phyloP scores from a whole-genome alignment of 2,113 vertebrate genomes.

The Lathamus discolor region DNA sequence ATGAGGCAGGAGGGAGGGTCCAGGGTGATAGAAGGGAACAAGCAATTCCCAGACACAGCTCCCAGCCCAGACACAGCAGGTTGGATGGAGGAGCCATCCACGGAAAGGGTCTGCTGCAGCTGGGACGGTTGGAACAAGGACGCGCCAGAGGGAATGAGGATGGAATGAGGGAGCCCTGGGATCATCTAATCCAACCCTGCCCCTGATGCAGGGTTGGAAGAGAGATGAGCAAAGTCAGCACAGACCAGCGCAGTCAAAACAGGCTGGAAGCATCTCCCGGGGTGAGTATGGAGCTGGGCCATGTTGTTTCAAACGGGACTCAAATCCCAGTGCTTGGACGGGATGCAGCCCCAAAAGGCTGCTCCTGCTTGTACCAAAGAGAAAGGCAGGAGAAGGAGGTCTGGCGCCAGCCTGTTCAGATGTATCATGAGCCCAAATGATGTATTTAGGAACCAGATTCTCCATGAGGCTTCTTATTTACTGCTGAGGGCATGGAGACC shows the following conservation, averaged over 20 bases:
- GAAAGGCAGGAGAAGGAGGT: neutral
- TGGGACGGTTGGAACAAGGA: neutral
- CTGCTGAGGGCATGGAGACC: neutral
- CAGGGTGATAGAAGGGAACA: neutral
- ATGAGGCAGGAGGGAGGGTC: neutral
- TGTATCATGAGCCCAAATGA: neutral
- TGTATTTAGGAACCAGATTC: too few relatives aligned
- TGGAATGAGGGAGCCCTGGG: neutral
- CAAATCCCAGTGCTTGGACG: neutral
- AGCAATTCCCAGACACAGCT: neutral
- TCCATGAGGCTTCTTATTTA: neutral
- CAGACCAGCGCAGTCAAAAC: neutral
- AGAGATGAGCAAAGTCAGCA: neutral
- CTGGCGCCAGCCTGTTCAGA: neutral
- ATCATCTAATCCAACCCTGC: neutral
- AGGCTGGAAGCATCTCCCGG: neutral
- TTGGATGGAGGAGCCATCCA: neutral
- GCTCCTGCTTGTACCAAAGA: neutral
- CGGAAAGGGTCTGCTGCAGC: neutral
- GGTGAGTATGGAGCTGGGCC: too few relatives aligned
- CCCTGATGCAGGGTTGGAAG: neutral
- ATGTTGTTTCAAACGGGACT: neutral
- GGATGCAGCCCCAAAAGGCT: neutral
- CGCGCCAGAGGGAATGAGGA: neutral
- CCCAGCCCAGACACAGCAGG: neutral